Conservation (phyloP, 2,113 vertebrate genomes). For the Silurus glanis region DNA sequence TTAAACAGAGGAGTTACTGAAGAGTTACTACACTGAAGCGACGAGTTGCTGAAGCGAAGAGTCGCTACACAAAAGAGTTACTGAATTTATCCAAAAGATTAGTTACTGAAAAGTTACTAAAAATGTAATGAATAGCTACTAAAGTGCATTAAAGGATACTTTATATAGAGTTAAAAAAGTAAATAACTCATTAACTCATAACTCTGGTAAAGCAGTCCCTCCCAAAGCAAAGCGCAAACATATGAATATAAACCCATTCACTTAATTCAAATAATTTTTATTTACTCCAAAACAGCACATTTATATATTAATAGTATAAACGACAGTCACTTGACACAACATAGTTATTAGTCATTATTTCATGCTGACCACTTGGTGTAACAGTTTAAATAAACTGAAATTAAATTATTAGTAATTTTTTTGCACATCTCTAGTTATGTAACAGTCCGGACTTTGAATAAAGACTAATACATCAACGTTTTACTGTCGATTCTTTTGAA, state of each 20-base stretch:
- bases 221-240: background rate
- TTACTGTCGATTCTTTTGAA: background rate
- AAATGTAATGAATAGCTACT: no score
- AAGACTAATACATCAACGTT: no score
- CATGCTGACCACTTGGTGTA: background rate
- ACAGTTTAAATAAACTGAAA: background rate
- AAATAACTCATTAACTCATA: background rate
- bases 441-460: background rate
- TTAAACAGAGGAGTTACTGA: background rate
- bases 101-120: background rate
- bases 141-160: background rate
- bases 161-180: background rate
- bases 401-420: background rate
- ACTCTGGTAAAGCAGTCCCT: background rate
- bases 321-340: no score
- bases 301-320: no score
- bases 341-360: background rate
- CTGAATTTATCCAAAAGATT: background rate
- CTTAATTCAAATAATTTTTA: background rate
- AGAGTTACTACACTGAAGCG: no score
- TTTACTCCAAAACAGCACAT: background rate
- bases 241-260: background rate
- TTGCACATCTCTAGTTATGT: background rate
- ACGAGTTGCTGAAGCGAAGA: no score
- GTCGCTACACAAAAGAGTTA: no score